Evolutionary conservation across 2,113 vertebrate species (phyloP), one percentile per base, ranked within the genome.

Genomic region (Cottus gobio): DNA sequence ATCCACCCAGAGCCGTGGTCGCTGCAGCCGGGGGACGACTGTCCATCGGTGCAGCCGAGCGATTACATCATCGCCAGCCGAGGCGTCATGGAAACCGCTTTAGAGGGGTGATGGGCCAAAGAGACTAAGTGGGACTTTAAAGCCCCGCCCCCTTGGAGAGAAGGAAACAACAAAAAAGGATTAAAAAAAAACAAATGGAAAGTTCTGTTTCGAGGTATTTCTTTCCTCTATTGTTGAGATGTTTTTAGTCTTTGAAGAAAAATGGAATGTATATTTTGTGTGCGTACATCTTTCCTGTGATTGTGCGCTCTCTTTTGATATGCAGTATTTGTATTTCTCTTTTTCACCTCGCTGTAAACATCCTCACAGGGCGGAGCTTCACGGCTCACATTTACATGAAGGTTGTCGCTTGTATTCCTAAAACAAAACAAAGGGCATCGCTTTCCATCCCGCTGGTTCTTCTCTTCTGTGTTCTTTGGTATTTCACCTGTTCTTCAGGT

Each of bases 261-360:
- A 74, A 86, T 75, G 2, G 56, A 79, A 50, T 91, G 87, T 90
- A 83, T 83, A 74, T 86, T 88, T 87, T 39, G 70, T 67, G 82
- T 77, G 63, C 24, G 72, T 86, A 37, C 28, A 57, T 89, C 74
- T 85, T 88, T 85, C 80, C 37, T 57, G 88, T 92, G 82, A 84
- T 68, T 46, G 85, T 91, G 71, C 66, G 57, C 62, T 79, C 60
- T n/a, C 42, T 87, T 87, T 85, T 67, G 57, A 90, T 86, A 86
- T 62, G 2, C 64, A 31, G 80, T 87, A 78, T 86, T 90, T 86
- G 71, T 91, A 85, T 84, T 44, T 84, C 24, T 52, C 69, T 85
- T 85, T 89, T 90, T 85, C 79, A 86, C 69, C n/a, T 72, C 3
- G 62, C 11, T 80, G 70, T 79, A 39, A 31, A 37, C 1, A 13